A percentile compares a stretch with the other conserved stretches of the same genome.
phyloP scores from a whole-genome alignment of 2,113 vertebrate genomes.

The Larimichthys crocea region DNA sequence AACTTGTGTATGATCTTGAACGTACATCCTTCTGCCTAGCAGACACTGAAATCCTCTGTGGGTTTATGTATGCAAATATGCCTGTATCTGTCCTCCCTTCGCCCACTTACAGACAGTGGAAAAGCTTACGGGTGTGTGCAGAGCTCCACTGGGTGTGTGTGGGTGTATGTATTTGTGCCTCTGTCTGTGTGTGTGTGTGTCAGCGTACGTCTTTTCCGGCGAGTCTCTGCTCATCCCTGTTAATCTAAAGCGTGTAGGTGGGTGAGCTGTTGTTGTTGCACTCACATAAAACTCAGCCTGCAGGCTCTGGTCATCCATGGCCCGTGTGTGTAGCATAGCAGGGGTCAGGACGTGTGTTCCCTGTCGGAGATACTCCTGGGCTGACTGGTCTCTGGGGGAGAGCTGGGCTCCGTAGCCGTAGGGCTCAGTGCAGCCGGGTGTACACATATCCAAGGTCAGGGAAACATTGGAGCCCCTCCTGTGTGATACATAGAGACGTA shows the following conservation, averaged over 20 bases:
- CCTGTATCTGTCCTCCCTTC: slow-evolving; percentile 52
- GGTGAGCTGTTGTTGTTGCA: slow-evolving; percentile 24
- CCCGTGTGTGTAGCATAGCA: slow-evolving; percentile 90
- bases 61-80: slow-evolving; percentile 68
- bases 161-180: slow-evolving; percentile 41
- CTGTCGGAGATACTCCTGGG: slow-evolving; percentile 92
- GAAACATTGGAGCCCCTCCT: slow-evolving; percentile 99
- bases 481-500: slow-evolving; percentile 46
- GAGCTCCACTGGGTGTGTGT: slow-evolving; percentile 51
- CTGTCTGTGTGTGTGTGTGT: slow-evolving; percentile 24
- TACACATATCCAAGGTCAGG: slow-evolving; percentile 98
- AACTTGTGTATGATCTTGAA: slow-evolving; percentile 31
- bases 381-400: slow-evolving; percentile 93
- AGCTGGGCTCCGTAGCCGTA: slow-evolving; percentile 94
- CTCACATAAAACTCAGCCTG: slow-evolving; percentile 98
- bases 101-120: slow-evolving; percentile 66
- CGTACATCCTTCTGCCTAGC: slow-evolving; percentile 40
- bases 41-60: slow-evolving; percentile 60
- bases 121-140: slow-evolving; percentile 68
- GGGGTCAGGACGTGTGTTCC: slow-evolving; percentile 90
- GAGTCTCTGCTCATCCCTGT: slow-evolving; percentile 52
- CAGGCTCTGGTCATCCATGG: slow-evolving; percentile 93
- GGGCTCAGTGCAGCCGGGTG: slow-evolving; percentile 93
- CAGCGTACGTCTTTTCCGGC: slow-evolving; percentile 46
- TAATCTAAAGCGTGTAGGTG: slow-evolving; percentile 62